A percentile compares a stretch with the other conserved stretches of the same genome.
Conservation (phyloP, 2,113 vertebrate genomes). For the Cyanocitta stelleri region DNA sequence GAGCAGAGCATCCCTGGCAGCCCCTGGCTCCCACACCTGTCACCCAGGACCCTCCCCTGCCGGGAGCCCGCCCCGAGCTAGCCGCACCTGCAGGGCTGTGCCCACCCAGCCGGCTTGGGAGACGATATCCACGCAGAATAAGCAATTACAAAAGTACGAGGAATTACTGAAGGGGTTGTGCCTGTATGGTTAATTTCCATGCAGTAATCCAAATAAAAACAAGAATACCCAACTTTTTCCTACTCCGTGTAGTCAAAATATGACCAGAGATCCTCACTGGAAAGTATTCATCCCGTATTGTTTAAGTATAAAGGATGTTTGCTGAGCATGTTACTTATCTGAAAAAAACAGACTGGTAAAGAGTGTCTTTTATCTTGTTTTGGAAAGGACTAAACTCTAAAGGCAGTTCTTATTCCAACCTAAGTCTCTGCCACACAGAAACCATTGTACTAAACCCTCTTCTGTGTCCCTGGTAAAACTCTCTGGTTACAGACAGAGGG, state of each 20-base stretch:
- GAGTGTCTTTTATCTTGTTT: neutral
- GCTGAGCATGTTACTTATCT: neutral
- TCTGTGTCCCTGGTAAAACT: neutral
- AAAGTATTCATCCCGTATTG: neutral
- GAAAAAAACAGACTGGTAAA: neutral
- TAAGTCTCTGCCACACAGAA: neutral
- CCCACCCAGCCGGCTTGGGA: neutral
- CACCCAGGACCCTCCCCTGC: neutral
- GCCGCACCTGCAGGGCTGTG: fast-evolving
- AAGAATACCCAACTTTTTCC: neutral
- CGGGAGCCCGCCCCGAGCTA: too few species aligned
- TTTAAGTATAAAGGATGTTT: neutral
- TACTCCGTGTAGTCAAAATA: neutral
- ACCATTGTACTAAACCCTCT: neutral
- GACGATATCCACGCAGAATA: too few species aligned
- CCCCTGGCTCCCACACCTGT: neutral
- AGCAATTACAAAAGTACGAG: neutral
- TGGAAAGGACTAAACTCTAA: neutral
- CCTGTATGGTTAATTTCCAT: neutral
- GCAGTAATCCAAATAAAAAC: neutral
- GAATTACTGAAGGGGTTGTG: neutral
- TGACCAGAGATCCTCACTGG: neutral
- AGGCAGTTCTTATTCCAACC: neutral
- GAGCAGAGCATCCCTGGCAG: neutral
- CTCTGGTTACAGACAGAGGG: neutral